Evolutionary conservation across 2,797 vertebrate genomes (phyloP).

Genomic region (Buphagus erythrorhynchus): DNA sequence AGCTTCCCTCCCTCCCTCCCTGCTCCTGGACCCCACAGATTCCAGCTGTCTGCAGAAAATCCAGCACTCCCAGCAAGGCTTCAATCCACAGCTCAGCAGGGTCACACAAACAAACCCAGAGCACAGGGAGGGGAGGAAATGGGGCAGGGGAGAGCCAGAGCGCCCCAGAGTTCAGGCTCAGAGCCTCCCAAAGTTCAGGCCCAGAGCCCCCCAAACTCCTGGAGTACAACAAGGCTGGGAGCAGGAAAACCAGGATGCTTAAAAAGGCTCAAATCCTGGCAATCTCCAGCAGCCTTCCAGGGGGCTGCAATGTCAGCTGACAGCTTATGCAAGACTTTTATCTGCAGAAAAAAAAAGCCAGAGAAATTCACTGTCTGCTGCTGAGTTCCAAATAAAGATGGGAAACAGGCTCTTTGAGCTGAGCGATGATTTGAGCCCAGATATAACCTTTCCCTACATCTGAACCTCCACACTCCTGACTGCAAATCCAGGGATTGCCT

Average conservation of each 20-base stretch:
- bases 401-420: background rate
- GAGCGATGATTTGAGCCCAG: background rate
- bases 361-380: background rate
- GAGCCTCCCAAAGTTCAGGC: background rate
- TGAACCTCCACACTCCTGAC: background rate
- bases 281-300: background rate
- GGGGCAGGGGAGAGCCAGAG: background rate
- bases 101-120: background rate
- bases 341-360: background rate
- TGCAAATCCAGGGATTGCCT: background rate
- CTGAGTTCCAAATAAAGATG: background rate
- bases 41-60: background rate
- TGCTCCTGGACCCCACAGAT: background rate
- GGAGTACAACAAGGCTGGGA: background rate
- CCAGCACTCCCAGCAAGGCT: background rate
- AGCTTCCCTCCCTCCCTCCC: background rate
- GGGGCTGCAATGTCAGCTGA: conserved; percentile 19
- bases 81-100: background rate
- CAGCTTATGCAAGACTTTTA: conserved; percentile 35
- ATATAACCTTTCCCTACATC: background rate
- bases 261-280: background rate
- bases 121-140: background rate
- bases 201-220: background rate
- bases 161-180: background rate
- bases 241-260: background rate